Base-by-base conservation (phyloP, 2,797 vertebrate genomes). In the Channa striata region DNA sequence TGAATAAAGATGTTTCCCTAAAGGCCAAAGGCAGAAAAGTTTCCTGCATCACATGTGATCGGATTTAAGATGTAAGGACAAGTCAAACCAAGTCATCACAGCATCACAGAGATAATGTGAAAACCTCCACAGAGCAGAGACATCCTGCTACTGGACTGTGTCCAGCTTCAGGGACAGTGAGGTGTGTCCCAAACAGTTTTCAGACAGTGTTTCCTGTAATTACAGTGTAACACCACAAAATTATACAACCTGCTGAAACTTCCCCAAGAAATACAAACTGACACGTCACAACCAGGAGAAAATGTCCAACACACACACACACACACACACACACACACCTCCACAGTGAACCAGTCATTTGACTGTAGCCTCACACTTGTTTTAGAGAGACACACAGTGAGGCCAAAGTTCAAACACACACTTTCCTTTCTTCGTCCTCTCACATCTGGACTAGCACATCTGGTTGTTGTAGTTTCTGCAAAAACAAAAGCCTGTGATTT, bases 381-480 rank as follows among this genome's bases (percentile, higher is more conserved):
- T n/a, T n/a, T n/a, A 33, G 17, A 57, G 23, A 56, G 23, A 30
- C 40, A 19, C n/a, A 37, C 11, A 48, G 5, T n/a, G 17, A 20
- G 58, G 43, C 21, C 13, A 30, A 42, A 59, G 7, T 16, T 20
- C 25, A 56, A 25, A 62, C 44, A 52, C 68, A 75, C 66, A 76
- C 42, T 12, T n/a, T 44, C 63, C 50, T 71, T 77, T 68, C 57
- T 87, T 77, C 58, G 11, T n/a, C 59, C 42, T 46, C 8, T 40
- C 74, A 90, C 92, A 93, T 93, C 90, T 93, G 93, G 84, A 91
- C 69, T 30, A 30, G 6, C 25, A 30, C 25, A 30, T 30, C 61
- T 73, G 71, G 78, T 91, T 65, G 54, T 71, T 30, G 2, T 52
- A 68, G 72, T 63, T 83, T 72, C 57, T n/a, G 59, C 44, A 59